Evolutionary conservation across 1,140 invertebrate species (phyloP).

Genomic region (Cotesia typhae): DNA sequence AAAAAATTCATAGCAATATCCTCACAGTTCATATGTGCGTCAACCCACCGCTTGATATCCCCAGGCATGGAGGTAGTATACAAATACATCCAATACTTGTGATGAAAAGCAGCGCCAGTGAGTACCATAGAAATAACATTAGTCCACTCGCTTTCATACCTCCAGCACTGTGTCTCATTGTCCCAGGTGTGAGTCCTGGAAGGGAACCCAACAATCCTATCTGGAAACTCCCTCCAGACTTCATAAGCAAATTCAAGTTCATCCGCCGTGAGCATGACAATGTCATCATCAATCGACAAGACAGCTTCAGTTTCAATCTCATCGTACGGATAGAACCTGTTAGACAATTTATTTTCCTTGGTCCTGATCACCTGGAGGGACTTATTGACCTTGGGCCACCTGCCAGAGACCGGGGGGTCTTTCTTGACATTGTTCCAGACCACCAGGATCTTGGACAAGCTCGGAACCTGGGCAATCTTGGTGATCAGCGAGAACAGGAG

Average conservation of each 20-base stretch:
- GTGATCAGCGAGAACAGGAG: constrained; percentile 87
- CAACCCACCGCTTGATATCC: constrained; percentile 85
- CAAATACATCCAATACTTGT: constrained; percentile 80
- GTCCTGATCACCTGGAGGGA: constrained; percentile 91
- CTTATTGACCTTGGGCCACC: constrained; percentile 89
- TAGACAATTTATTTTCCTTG: constrained; percentile 91
- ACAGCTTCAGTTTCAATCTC: constrained; percentile 95
- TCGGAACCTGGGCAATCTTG: constrained; percentile 83
- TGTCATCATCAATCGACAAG: constrained; percentile 92
- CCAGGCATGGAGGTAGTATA: constrained; percentile 85
- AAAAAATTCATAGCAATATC: constrained; percentile 96
- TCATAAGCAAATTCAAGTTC: constrained; percentile 91
- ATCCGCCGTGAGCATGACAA: constrained; percentile 92
- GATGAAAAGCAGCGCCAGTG: constrained; percentile 69
- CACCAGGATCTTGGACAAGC: constrained; percentile 86
- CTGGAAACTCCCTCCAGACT: constrained; percentile 93
- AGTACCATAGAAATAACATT: constrained; percentile 94
- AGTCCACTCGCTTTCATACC: constrained; percentile 94
- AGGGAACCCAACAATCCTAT: constrained; percentile 91
- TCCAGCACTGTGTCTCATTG: constrained; percentile 83
- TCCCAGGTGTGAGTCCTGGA: constrained; percentile 91
- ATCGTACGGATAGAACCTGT: constrained; percentile 91
- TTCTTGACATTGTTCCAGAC: constrained; percentile 95
- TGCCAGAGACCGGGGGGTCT: constrained; percentile 80
- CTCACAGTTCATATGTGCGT: constrained; percentile 93